A percentile compares a stretch with the other conserved stretches of the same genome.
Conservation (phyloP, 2,113 vertebrate genomes). For the Pyxicephalus adspersus region DNA sequence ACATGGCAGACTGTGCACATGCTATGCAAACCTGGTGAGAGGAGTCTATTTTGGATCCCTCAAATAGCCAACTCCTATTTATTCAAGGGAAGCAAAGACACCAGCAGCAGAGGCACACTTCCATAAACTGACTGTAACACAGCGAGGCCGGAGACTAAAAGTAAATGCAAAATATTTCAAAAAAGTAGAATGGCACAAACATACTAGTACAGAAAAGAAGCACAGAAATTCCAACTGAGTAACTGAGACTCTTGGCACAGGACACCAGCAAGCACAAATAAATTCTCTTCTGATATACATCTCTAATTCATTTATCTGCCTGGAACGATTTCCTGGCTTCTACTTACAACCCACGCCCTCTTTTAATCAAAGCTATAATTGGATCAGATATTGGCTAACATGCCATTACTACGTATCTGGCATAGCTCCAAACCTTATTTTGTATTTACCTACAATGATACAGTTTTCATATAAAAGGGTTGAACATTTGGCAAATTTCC, state of each 20-base stretch:
- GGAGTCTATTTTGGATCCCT: no score
- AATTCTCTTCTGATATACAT: constrained; percentile 25
- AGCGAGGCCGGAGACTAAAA: no score
- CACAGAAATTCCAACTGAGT: constrained; percentile 9
- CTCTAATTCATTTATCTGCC: constrained; percentile 40
- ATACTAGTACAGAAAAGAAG: neutral
- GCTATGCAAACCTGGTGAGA: no score
- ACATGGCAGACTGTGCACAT: no score
- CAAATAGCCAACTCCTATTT: no score
- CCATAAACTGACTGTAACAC: no score
- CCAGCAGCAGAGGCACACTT: no score
- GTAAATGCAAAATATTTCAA: no score
- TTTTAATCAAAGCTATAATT: constrained; percentile 42
- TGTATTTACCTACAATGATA: constrained; percentile 27
- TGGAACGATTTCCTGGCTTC: constrained; percentile 42
- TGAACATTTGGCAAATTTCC: constrained; percentile 13
- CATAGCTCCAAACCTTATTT: constrained; percentile 3
- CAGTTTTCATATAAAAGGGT: constrained; percentile 6
- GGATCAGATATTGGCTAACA: constrained; percentile 31
- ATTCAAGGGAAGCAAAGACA: no score
- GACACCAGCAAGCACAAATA: constrained; percentile 9
- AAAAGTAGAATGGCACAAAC: neutral
- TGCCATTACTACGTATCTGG: constrained; percentile 26
- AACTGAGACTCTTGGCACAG: neutral
- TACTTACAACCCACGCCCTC: constrained; percentile 23